phyloP scores from a whole-genome alignment of 2,888 invertebrate species.

The Euplagia quadripunctaria region DNA sequence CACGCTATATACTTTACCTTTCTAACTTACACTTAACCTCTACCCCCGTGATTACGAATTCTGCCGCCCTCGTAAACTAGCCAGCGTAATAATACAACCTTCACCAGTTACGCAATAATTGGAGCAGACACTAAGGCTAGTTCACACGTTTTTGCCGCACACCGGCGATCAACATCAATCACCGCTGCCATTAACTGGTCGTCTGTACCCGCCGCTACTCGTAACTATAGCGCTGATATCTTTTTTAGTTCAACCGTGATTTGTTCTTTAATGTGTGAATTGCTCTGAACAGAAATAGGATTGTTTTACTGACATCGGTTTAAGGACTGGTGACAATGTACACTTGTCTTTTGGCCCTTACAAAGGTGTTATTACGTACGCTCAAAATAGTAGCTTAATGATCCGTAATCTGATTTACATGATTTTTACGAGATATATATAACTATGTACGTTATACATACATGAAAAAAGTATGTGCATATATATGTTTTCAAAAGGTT shows the following conservation, averaged over 20 bases:
- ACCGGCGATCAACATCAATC: slow-evolving; percentile 56
- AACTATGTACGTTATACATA: too few species aligned
- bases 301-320: not conserved
- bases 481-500: too few species aligned
- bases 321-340: not conserved
- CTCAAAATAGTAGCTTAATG: not conserved
- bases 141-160: slow-evolving; percentile 63
- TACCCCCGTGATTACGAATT: slow-evolving; percentile 28
- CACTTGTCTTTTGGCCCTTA: not conserved
- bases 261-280: slow-evolving; percentile 25
- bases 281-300: slow-evolving; percentile 10
- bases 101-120: slow-evolving; percentile 58
- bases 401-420: not conserved
- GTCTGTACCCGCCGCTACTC: slow-evolving; percentile 50
- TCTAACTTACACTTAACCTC: slow-evolving; percentile 21
- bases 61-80: slow-evolving; percentile 41
- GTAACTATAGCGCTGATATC: slow-evolving; percentile 50
- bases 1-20: slow-evolving; percentile 1
- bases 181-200: slow-evolving; percentile 46
- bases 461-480: too few species aligned
- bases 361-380: not conserved
- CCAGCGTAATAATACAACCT: slow-evolving; percentile 48
- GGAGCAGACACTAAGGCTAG: slow-evolving; percentile 53
- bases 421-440: too few species aligned
- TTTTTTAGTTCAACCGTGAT: slow-evolving; percentile 43